Evolutionary conservation across 2,113 vertebrate species (phyloP), one percentile per base, ranked within the genome.

Genomic region (Verasper variegatus): DNA sequence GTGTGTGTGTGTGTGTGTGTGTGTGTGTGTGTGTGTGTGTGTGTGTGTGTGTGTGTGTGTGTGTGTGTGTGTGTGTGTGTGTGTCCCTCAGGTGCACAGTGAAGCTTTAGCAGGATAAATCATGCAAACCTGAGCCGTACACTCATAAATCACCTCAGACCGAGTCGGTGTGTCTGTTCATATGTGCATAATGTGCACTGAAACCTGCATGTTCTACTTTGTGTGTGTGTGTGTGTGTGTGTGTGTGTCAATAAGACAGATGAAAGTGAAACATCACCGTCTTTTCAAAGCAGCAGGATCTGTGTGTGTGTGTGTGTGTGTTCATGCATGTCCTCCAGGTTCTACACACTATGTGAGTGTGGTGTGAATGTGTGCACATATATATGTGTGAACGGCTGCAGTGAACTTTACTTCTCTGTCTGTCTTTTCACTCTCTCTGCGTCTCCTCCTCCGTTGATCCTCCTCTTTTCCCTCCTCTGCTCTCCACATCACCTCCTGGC

Each of bases 101-200:
- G 71, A 67, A 82, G 84, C 85, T 86, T 91, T 85, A 76, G 37
- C 76, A 61, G 84, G 88, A 90, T 90, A 89, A 91, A 91, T 89
- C 88, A 89, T 88, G 86, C 83, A 86, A 74, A 82, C 86, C 82
- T 62, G 71, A 85, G 57, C 68, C 5, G 14, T 11, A 10, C 24
- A 15, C 87, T 83, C 85, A 92, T 92, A 91, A 91, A 92, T 92
- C 91, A 92, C 74, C 72, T 37, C 76, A 27, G 81, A 31, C 69
- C 66, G 35, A 1, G 40, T 15, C 12, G 12, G 57, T 35, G 63
- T n/a, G 72, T 54, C 10, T 69, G 51, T 54, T 54, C 51, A n/a
- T 52, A 54, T 10, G 51, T 54, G 49, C 49, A 51, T 51, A n/a
- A 24, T 37, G 56, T 58, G 47, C 47, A 51, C 47, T 18, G 40